These are phyloP conservation scores for Acrossocheilus wenchowensis DNA, from an alignment of 2,797 vertebrate species.

Conservation along the genomic window DNA sequence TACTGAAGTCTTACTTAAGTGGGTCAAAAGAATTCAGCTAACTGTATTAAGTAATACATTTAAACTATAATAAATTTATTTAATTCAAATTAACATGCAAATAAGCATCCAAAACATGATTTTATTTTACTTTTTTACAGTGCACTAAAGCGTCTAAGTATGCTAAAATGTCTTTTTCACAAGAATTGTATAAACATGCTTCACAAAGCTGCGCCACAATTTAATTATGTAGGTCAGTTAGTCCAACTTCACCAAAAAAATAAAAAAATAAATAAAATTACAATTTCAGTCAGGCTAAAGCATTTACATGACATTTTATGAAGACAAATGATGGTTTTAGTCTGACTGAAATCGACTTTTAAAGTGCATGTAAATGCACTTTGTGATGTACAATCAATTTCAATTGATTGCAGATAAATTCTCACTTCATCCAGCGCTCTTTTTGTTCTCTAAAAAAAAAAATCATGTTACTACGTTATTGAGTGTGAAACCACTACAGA, in stretches of 20 bases:
- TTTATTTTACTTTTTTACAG: not conserved
- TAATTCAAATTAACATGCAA: not conserved
- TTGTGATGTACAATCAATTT: constrained; percentile 19
- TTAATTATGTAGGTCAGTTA: not conserved
- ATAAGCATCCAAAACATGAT: not conserved
- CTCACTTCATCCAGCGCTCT: not conserved
- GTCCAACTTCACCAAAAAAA: too few relatives aligned
- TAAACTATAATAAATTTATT: not conserved
- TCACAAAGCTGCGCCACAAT: not conserved
- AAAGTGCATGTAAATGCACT: constrained; percentile 22
- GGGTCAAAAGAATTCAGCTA: not conserved
- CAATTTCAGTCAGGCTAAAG: not conserved
- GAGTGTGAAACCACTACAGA: not conserved
- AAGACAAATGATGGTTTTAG: not conserved
- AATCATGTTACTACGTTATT: not conserved
- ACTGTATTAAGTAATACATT: not conserved
- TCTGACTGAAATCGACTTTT: constrained; percentile 18
- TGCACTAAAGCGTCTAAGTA: not conserved
- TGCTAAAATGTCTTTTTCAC: not conserved
- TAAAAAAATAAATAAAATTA: not conserved
- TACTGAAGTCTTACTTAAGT: not conserved
- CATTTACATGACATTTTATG: constrained; percentile 3
- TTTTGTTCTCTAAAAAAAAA: not conserved
- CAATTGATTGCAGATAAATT: constrained; percentile 16
- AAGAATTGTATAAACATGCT: not conserved